Conservation (phyloP, 1,140 invertebrate species). For the Bombus consobrinus region DNA sequence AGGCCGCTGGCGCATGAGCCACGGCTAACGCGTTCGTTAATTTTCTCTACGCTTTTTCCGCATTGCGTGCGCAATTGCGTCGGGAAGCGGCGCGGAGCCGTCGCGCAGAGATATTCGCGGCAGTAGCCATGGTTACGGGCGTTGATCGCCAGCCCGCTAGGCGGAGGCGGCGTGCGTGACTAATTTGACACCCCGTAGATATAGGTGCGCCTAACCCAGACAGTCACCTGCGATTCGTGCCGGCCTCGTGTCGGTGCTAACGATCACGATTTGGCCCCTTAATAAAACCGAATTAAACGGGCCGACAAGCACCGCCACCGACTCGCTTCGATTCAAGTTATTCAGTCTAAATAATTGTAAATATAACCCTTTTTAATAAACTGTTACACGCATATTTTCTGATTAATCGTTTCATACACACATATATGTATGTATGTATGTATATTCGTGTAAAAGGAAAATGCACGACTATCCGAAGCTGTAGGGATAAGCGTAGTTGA, state of each 20-base stretch:
- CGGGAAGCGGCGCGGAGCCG: slow-evolving; percentile 54
- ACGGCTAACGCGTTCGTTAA: slow-evolving; percentile 26
- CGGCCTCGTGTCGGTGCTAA: slow-evolving; percentile 68
- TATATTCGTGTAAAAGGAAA: too few species aligned
- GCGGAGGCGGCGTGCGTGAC: slow-evolving; percentile 68
- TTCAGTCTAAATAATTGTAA: neutral
- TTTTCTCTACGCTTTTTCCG: slow-evolving; percentile 48
- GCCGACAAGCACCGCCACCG: slow-evolving; percentile 52
- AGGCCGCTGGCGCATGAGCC: slow-evolving; percentile 19
- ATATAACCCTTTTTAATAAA: neutral
- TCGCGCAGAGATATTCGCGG: slow-evolving; percentile 63
- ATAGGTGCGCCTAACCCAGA: slow-evolving; percentile 63
- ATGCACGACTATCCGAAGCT: neutral
- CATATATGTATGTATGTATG: too few species aligned
- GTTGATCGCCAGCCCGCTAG: slow-evolving; percentile 48
- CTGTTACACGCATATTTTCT: neutral
- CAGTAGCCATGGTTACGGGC: slow-evolving; percentile 71
- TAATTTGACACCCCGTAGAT: slow-evolving; percentile 73
- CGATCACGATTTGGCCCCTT: slow-evolving; percentile 68
- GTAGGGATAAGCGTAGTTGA: neutral
- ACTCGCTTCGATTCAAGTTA: neutral
- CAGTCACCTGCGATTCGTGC: slow-evolving; percentile 73
- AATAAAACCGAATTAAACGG: slow-evolving; percentile 74
- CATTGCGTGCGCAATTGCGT: slow-evolving; percentile 64
- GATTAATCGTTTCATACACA: neutral